phyloP scores from a whole-genome alignment of 2,113 vertebrate species.

The Atlantisia rogersi region DNA sequence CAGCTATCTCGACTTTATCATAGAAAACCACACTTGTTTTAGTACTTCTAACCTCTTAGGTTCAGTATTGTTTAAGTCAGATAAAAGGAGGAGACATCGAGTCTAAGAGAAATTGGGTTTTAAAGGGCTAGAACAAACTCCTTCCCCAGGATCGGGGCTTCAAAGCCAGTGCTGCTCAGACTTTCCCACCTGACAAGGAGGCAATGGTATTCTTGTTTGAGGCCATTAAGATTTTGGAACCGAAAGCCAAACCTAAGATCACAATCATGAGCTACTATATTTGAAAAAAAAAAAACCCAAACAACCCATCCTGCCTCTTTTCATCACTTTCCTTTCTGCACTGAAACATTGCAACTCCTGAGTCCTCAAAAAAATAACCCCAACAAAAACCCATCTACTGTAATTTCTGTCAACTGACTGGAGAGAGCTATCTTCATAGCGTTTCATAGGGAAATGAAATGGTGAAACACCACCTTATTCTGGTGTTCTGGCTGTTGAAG shows the following conservation, averaged over 20 bases:
- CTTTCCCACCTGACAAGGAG: neutral
- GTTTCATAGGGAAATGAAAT: neutral
- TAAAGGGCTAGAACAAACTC: neutral
- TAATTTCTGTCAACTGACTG: neutral
- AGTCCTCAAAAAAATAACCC: neutral
- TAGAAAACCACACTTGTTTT: neutral
- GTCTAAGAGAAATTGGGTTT: neutral
- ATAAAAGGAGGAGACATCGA: neutral
- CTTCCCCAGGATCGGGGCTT: neutral
- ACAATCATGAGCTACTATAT: neutral
- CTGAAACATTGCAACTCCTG: neutral
- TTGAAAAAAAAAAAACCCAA: neutral
- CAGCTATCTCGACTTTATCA: neutral
- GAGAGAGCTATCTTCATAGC: neutral
- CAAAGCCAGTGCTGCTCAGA: neutral
- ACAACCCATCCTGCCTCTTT: neutral
- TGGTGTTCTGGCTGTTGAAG: neutral
- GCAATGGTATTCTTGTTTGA: neutral
- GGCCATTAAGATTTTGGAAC: neutral
- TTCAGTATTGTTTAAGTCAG: neutral
- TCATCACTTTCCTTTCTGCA: neutral
- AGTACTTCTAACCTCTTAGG: neutral
- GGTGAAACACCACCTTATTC: neutral
- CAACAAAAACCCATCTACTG: neutral
- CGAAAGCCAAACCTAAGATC: neutral